Conservation (phyloP, 1,140 invertebrate species). For the Platorchestia sp. region DNA sequence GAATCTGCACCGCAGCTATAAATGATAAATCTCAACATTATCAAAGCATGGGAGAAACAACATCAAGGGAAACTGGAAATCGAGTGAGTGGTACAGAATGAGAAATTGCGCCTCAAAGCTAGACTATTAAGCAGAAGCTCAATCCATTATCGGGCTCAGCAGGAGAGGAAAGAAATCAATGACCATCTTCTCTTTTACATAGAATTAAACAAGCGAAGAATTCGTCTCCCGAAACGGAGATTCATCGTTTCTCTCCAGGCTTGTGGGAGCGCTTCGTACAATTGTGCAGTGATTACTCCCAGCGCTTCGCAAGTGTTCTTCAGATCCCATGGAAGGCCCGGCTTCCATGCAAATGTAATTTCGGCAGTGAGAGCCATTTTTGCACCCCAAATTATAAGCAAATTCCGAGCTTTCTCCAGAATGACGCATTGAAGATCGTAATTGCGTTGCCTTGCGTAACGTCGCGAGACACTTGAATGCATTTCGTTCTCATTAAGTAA, state of each 20-base stretch:
- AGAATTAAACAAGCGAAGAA: neutral
- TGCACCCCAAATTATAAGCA: conserved; percentile 48
- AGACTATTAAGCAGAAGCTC: neutral
- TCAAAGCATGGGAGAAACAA: neutral
- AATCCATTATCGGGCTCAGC: neutral
- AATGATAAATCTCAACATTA: neutral
- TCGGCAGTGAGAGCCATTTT: neutral
- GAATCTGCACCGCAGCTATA: neutral
- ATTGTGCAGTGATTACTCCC: conserved; percentile 9
- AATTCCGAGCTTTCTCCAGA: neutral
- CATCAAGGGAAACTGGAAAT: neutral
- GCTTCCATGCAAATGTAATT: conserved; percentile 37
- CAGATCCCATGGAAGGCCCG: neutral
- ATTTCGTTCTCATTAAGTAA: neutral
- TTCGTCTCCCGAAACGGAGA: neutral
- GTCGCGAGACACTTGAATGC: conserved; percentile 6
- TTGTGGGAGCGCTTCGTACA: neutral
- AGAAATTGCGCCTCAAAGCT: neutral
- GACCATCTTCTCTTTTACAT: neutral
- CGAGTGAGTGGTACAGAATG: too few species aligned
- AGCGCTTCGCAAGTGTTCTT: neutral
- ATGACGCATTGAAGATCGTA: conserved; percentile 22
- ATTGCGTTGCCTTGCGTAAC: conserved; percentile 12
- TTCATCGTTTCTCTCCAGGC: neutral
- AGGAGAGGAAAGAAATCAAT: neutral